Percentiles rank a stretch among this genome's conserved stretches.
phyloP scores from a whole-genome alignment of 2,113 vertebrate species.

The Puntigrus tetrazona region DNA sequence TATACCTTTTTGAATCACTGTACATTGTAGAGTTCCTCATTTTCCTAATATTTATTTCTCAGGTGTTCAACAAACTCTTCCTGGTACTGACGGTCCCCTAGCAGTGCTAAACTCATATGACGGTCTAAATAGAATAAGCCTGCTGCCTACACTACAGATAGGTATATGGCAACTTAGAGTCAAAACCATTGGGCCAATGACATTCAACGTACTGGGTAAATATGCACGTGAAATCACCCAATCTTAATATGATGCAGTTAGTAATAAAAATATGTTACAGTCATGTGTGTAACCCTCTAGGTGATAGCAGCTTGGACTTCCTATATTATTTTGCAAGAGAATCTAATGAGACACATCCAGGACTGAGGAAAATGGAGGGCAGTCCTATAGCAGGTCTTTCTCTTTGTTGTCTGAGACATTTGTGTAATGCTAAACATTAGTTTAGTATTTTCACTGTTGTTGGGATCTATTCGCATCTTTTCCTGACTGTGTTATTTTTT shows the following conservation, averaged over 20 bases:
- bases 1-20: background rate
- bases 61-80: constrained; percentile 70
- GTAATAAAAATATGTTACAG: background rate
- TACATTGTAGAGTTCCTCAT: background rate
- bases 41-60: constrained; percentile 27
- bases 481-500: background rate
- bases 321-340: constrained; percentile 83
- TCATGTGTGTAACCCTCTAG: constrained; percentile 60
- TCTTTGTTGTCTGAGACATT: background rate
- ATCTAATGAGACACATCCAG: constrained; percentile 81
- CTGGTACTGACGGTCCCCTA: constrained; percentile 61
- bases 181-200: constrained; percentile 66
- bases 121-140: constrained; percentile 75
- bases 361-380: constrained; percentile 78
- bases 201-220: constrained; percentile 79
- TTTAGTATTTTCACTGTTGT: background rate
- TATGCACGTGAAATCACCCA: background rate
- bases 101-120: constrained; percentile 66
- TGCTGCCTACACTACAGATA: constrained; percentile 68
- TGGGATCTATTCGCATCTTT: background rate
- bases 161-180: constrained; percentile 78
- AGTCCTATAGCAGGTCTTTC: constrained; percentile 80
- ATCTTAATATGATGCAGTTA: background rate
- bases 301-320: constrained; percentile 82
- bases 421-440: background rate